Evolutionary conservation across 2,797 vertebrate species (phyloP), one percentile per base, ranked within the genome.

Genomic region (Sebastes goodei): DNA sequence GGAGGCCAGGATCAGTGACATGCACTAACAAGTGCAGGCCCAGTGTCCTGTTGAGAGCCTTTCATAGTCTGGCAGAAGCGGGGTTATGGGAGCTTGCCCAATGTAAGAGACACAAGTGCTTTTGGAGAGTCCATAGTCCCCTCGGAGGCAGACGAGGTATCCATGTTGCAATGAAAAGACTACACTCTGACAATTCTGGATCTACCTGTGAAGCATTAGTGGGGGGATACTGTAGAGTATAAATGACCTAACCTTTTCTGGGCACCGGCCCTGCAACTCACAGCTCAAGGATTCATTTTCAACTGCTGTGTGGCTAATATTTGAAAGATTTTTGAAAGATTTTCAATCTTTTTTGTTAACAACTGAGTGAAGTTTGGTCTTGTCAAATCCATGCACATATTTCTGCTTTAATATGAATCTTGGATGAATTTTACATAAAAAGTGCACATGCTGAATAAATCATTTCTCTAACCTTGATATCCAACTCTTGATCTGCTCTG

Each of bases 1-100:
- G 83, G 89, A 82, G 69, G 30, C 59, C 27, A 56, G 71, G 84
- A 85, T 92, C 80, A 84, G 74, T 57, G 82, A 89, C 88, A 73
- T 84, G 75, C 69, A 76, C 86, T 87, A 91, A 90, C 80, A 89
- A 89, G 81, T 75, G 71, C 78, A 68, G 64, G 65, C n/a, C 76
- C 38, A 46, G 74, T 67, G 72, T 84, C 90, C 78, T 90, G 85
- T 78, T 83, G 84, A 82, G 82, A 88, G 71, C 64, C 77, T 86
- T 88, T 87, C 72, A 73, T 83, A 73, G 64, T 86, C 74, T 81
- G 72, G 49, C 46, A 76, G 71, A 67, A 78, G 68, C 6, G 0
- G 56, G 71, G 80, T 85, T 77, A 82, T 33, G 76, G 81, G 49
- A 87, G 60, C 73, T 70, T 38, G 72, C 81, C 72, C 83, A 68